These are phyloP conservation scores for Zophobas atratus DNA, from an alignment of 1,140 invertebrate species.

Conservation along the genomic window DNA sequence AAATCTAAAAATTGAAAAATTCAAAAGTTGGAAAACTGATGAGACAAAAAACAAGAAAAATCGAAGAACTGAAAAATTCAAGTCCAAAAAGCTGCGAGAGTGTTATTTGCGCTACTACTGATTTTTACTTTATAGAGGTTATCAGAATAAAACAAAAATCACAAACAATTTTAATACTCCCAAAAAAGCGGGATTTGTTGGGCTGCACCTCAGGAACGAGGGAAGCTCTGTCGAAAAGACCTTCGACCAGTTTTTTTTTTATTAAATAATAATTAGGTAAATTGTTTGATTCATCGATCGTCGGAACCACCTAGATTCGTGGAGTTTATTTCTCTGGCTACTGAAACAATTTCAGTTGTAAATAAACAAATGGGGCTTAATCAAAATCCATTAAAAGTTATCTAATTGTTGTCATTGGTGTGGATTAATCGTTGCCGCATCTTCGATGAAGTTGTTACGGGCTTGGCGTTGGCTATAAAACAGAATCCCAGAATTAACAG, in stretches of 20 bases:
- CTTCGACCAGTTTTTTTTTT: slow-evolving; percentile 3
- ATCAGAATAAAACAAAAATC: too few relatives aligned
- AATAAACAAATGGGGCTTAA: slow-evolving; percentile 13
- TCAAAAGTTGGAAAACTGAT: too few relatives aligned
- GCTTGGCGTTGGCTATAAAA: not conserved
- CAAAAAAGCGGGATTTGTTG: too few relatives aligned
- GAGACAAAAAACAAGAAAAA: too few relatives aligned
- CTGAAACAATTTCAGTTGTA: not conserved
- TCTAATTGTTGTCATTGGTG: slow-evolving; percentile 19
- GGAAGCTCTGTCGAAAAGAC: too few relatives aligned
- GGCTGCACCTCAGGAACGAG: too few relatives aligned
- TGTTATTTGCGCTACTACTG: too few relatives aligned
- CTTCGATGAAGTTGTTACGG: slow-evolving; percentile 11
- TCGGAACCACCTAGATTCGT: not conserved
- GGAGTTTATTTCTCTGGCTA: not conserved
- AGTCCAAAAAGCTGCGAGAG: too few relatives aligned
- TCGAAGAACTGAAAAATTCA: too few relatives aligned
- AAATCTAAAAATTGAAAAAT: too few relatives aligned
- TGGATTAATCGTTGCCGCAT: slow-evolving; percentile 16
- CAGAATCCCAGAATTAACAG: slow-evolving; percentile 7
- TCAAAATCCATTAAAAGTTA: slow-evolving; percentile 28
- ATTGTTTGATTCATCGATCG: not conserved
- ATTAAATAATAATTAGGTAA: not conserved
- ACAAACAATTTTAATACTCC: too few relatives aligned
- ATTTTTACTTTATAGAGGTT: too few relatives aligned